Conservation (phyloP, 1,140 invertebrate species). For the Goniozus legneri region DNA sequence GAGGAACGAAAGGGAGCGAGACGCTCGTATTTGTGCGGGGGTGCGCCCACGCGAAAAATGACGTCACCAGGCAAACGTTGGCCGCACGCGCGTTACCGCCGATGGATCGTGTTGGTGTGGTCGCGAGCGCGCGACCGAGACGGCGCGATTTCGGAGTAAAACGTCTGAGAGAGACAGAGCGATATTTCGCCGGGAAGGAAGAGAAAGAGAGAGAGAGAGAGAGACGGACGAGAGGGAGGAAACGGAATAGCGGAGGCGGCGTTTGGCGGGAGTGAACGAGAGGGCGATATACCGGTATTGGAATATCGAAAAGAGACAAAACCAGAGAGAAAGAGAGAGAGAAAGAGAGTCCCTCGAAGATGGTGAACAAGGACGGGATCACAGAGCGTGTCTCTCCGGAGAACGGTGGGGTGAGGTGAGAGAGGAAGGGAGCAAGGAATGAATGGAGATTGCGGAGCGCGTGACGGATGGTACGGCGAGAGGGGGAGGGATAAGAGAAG, state of each 20-base stretch:
- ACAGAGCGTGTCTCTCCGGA: no score
- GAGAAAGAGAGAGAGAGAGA: slow-evolving; percentile 3
- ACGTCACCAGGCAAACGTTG: slow-evolving; percentile 47
- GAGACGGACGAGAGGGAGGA: not conserved
- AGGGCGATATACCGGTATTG: no score
- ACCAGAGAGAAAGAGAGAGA: not conserved
- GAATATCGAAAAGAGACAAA: slow-evolving; percentile 3
- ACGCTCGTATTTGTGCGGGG: slow-evolving; percentile 32
- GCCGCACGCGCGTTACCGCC: slow-evolving; percentile 37
- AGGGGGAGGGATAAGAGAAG: slow-evolving; percentile 2
- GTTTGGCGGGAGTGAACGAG: slow-evolving; percentile 17
- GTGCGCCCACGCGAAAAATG: slow-evolving; percentile 47
- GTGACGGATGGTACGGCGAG: slow-evolving; percentile 23
- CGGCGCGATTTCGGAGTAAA: slow-evolving; percentile 12
- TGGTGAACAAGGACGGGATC: slow-evolving; percentile 4
- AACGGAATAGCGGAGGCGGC: slow-evolving; percentile 2
- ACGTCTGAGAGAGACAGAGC: not conserved
- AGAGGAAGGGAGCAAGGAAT: slow-evolving; percentile 28
- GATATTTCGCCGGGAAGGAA: not conserved
- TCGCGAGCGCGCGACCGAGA: slow-evolving; percentile 7
- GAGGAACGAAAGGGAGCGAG: slow-evolving; percentile 8
- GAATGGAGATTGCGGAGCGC: slow-evolving; percentile 45
- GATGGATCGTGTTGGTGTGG: slow-evolving; percentile 30
- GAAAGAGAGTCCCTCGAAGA: slow-evolving; percentile 1
- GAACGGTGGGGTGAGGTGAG: not conserved